These are phyloP conservation scores for Anthoscopus minutus DNA, from an alignment of 2,113 vertebrate genomes.

Conservation along the genomic window DNA sequence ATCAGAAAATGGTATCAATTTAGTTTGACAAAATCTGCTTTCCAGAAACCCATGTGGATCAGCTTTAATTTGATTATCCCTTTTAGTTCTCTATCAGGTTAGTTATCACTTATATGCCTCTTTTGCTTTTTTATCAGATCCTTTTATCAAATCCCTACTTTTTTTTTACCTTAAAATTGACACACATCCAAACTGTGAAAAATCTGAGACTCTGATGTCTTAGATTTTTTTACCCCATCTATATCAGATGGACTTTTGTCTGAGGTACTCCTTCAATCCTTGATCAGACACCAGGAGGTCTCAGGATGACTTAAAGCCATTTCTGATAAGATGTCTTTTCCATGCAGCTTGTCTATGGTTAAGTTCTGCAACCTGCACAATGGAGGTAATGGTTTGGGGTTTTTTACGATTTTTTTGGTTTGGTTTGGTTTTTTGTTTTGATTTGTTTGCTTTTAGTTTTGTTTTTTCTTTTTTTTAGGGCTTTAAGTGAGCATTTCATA, in stretches of 20 bases:
- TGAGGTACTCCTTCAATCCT: background rate
- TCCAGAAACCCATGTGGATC: slow-evolving; percentile 29
- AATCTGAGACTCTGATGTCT: background rate
- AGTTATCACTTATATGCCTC: slow-evolving; percentile 18
- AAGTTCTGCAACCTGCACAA: background rate
- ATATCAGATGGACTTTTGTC: background rate
- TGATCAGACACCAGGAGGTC: background rate
- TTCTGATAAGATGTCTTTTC: background rate
- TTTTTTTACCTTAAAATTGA: slow-evolving; percentile 12
- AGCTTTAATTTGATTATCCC: slow-evolving; percentile 20
- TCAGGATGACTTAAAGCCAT: background rate
- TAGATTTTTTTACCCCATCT: background rate
- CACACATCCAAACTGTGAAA: background rate
- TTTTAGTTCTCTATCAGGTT: slow-evolving; percentile 51
- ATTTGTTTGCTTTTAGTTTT: fast-evolving
- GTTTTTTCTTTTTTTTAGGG: background rate
- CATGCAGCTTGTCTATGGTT: background rate
- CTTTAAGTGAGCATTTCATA: background rate
- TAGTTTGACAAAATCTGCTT: slow-evolving; percentile 47
- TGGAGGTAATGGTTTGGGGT: background rate
- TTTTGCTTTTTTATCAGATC: slow-evolving; percentile 39
- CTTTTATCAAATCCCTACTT: slow-evolving; percentile 42
- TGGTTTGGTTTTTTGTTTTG: background rate
- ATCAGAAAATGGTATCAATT: slow-evolving; percentile 48
- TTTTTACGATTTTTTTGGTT: background rate